Evolutionary conservation across 2,797 vertebrate species (phyloP), one percentile per base, ranked within the genome.

Genomic region (Tokudaia tokunoshimensis): DNA sequence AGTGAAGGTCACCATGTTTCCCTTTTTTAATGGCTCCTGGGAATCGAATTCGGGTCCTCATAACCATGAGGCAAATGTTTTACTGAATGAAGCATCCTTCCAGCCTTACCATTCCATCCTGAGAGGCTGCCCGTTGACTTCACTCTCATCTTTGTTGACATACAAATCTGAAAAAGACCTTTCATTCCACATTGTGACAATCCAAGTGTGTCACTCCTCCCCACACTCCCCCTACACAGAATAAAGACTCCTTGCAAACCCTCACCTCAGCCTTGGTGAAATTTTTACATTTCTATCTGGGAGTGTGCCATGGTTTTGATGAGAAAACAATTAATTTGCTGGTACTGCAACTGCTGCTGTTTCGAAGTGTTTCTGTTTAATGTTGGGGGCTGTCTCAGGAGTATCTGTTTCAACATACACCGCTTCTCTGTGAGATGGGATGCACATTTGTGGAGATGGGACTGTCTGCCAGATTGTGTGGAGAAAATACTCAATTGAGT

Each of bases 291-390:
- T 70, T 94, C 86, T 65, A 24, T 72, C 34, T 29, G 3, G 8
- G 22, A 26, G 61, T 63, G 94, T 83, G 94, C 34, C 82, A 75
- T 80, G 80, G 90, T 96, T 88, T 80, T 78, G 70, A 96, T 86
- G 2, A 1, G 37, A 96, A 96, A 96, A 79, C 79, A 89, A 92
- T 94, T 95, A 95, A 88, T 87, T 47, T 29, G 67, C 61, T 90
- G 94, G 81, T 34, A 0, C 92, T 91, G 94, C 98, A 92, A 97
- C 97, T 98, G 96, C 96, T 98, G 94, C 89, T 98, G 97, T 98
- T 98, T 98, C 97, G 97, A 98, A 98, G 98, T 0, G 84, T 96
- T 98, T 98, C 97, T 94, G 96, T 97, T 98, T 97, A 94, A 97
- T 97, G 98, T 97, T 98, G 96, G 98, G 97, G 96, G 34, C 10